Evolutionary conservation across 1,140 invertebrate genomes (phyloP), one percentile per base, ranked within the genome.

Genomic region (Pseudobourletiella spinata): DNA sequence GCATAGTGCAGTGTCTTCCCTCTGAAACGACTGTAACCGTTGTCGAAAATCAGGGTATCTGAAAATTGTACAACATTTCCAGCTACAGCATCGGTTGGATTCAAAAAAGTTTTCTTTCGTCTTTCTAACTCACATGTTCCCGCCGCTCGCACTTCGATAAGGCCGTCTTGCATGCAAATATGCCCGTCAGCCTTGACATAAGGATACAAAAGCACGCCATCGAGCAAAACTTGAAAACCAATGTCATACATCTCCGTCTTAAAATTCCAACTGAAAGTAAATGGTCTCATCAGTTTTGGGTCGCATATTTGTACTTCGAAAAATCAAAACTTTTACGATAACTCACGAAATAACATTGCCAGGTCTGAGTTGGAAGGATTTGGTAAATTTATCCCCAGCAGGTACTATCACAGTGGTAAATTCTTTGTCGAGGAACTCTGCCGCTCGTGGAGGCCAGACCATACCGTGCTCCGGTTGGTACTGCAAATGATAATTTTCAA

Each of bases 211-310:
- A 8, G 50, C 8, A 8, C 4, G 6, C 50, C 50, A 8, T 54
- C 28, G 15, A 54, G 3, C 28, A 54, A 8, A 20, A 54, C 8
- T 26, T 54, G 50, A 28, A 54, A 54, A 16, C 50, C 50, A 14
- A 54, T 28, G 50, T 54, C 50, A 18, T 54, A 30, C 4, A 8
- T 15, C 4, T 54, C 50, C 3, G 50, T 54, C 30, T 54, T 54
- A 28, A 54, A 54, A 30, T 54, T 54, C 50, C 50, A 28, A 30
- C 50, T 28, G 14, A 25, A 54, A 54, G 46, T 11, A 22, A 48
- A 48, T n/a, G n/a, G n/a, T n/a, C n/a, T n/a, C n/a, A n/a, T n/a
- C n/a, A n/a, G n/a, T n/a, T n/a, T n/a, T n/a, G n/a, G n/a, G n/a
- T n/a, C n/a, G n/a, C n/a, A n/a, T n/a, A n/a, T n/a, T n/a, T n/a